These are phyloP conservation scores for Ferrisia virgata DNA, from an alignment of 2,888 invertebrate species.

Conservation along the genomic window DNA sequence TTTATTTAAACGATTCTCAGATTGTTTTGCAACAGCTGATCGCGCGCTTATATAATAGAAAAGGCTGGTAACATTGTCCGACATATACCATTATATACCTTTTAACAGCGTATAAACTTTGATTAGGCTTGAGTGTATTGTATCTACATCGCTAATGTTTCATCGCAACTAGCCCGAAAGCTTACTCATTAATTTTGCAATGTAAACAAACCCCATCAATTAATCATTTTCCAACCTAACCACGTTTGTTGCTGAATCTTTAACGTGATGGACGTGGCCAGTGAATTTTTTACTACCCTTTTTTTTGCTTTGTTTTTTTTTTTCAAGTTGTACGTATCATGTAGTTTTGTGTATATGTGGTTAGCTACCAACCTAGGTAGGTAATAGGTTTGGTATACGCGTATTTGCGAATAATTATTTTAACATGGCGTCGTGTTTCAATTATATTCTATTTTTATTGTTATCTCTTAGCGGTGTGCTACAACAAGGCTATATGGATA, in stretches of 20 bases:
- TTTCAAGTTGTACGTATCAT: too few relatives aligned
- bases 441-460: not conserved
- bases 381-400: not conserved
- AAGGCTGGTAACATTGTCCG: not conserved
- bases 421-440: not conserved
- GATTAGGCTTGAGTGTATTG: constrained; percentile 21
- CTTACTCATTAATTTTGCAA: constrained; percentile 28
- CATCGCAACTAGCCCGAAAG: not conserved
- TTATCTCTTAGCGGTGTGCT: not conserved
- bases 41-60: not conserved
- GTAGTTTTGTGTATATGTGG: not conserved
- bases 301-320: not conserved
- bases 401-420: not conserved
- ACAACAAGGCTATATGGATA: not conserved
- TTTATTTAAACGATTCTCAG: constrained; percentile 4
- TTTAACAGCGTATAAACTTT: constrained; percentile 13
- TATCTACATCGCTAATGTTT: constrained; percentile 17
- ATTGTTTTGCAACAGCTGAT: not conserved
- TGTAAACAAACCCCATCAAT: constrained; percentile 33
- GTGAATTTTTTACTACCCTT: not conserved
- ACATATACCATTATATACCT: constrained; percentile 24
- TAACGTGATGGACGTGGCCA: not conserved
- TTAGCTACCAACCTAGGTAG: too few relatives aligned
- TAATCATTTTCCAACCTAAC: constrained; percentile 2
- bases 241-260: constrained; percentile 23